Evolutionary conservation across 2,113 vertebrate genomes (phyloP), one percentile per base, ranked within the genome.

Genomic region (Ahaetulla prasina): DNA sequence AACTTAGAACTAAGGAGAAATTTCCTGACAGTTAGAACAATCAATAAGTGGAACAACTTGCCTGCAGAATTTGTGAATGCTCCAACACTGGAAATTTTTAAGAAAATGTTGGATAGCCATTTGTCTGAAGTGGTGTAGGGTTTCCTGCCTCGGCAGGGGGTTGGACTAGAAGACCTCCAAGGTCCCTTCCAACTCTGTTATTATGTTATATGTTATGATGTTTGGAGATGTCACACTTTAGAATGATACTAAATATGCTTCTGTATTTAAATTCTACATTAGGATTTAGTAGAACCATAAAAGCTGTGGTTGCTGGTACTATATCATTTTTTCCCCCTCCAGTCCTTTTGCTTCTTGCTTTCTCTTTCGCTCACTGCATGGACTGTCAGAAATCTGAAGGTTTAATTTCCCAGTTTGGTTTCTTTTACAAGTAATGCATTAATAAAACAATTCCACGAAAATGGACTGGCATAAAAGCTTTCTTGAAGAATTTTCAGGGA

Each of bases 261-360:
- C 94, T 93, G 95, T 94, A 8, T 92, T 95, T 35, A 95, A 96
- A 94, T 94, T 93, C 92, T 93, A 92, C 86, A 90, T 94, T 91
- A 92, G 89, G 94, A 94, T 91, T 96, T 93, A 90, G 87, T 93
- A 92, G 93, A 95, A 87, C 35, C 85, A 91, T 95, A 89, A 87
- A 94, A 96, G 94, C 93, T 89, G 90, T 95, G 94, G 91, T 90
- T 93, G 11, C 89, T 92, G 55, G 27, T 92, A 92, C 89, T 12
- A 0, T 94, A 89, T 95, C 91, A 93, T 43, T 92, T 94, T 89
- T 95, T 95, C 0, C 25, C 4, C 90, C 93, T 50, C 43, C 35
- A 22, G 18, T 60, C 47, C 8, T 52, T 57, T 23, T 45, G 1
- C n/a, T 30, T 6, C 14, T 35, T 16, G n/a, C 57, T 88, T 74